phyloP scores from a whole-genome alignment of 92 coral and sea anemone genomes.

The Umimayanthus chanpuru region DNA sequence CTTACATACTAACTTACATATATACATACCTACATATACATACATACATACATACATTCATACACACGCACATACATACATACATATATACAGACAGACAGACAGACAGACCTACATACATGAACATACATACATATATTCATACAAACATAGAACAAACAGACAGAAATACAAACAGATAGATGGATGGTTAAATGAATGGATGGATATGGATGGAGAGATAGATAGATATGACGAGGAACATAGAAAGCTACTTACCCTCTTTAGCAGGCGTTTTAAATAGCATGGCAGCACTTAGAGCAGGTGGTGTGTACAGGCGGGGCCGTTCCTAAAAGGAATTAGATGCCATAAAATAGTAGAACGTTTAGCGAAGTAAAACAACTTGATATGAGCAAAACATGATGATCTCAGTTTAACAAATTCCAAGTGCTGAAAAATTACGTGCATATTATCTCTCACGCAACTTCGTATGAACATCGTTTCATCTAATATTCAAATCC shows the following conservation, averaged over 20 bases:
- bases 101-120: not conserved
- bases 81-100: not conserved
- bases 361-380: no score
- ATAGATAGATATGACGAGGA: not conserved
- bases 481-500: no score
- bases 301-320: not conserved
- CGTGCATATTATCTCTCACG: no score
- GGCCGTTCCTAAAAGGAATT: not conserved
- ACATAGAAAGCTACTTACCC: not conserved
- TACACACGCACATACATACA: not conserved
- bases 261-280: conserved; percentile 1
- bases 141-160: not conserved
- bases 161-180: not conserved
- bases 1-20: no score
- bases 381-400: no score
- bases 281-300: not conserved
- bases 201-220: no score
- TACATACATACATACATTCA: not conserved
- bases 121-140: not conserved
- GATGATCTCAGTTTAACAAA: no score
- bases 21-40: no score
- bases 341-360: no score
- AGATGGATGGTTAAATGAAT: no score
- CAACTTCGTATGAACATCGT: no score
- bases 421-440: no score